These are phyloP conservation scores for Danionella dracula DNA, from an alignment of 2,797 vertebrate species.

Conservation along the genomic window DNA sequence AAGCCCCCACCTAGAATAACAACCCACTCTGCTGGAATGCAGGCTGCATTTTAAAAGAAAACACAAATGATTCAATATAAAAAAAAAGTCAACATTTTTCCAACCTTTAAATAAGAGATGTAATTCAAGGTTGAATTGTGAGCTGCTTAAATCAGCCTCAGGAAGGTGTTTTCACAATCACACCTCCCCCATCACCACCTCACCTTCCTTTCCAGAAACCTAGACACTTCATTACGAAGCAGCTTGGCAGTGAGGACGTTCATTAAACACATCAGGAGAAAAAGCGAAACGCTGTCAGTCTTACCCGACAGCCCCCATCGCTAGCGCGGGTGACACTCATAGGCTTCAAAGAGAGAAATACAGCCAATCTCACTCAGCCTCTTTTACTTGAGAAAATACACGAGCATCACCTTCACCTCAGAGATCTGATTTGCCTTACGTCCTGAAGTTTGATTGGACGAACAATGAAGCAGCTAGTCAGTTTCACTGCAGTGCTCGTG, in stretches of 20 bases:
- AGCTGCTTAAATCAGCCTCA: not conserved
- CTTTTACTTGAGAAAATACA: not conserved
- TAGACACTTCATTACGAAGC: slow-evolving; percentile 10
- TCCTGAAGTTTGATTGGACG: not conserved
- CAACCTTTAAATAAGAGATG: too few relatives aligned
- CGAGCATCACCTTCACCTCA: not conserved
- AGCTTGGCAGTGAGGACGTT: slow-evolving; percentile 3
- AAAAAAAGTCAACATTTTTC: not conserved
- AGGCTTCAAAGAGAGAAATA: not conserved
- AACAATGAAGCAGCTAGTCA: not conserved
- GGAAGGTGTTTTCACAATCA: not conserved
- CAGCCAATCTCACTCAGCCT: not conserved
- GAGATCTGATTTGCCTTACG: not conserved
- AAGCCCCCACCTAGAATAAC: not conserved
- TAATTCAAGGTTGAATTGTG: too few relatives aligned
- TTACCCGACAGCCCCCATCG: not conserved
- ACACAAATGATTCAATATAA: not conserved
- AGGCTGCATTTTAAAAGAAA: not conserved
- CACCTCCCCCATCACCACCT: not conserved
- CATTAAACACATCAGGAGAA: slow-evolving; percentile 29
- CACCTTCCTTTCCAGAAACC: not conserved
- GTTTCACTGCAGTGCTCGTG: not conserved
- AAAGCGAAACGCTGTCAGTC: slow-evolving; percentile 1
- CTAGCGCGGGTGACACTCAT: not conserved
- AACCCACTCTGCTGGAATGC: slow-evolving; percentile 27